Base-by-base conservation (phyloP, 2,888 invertebrate species). In the Rhogogaster chlorosoma region DNA sequence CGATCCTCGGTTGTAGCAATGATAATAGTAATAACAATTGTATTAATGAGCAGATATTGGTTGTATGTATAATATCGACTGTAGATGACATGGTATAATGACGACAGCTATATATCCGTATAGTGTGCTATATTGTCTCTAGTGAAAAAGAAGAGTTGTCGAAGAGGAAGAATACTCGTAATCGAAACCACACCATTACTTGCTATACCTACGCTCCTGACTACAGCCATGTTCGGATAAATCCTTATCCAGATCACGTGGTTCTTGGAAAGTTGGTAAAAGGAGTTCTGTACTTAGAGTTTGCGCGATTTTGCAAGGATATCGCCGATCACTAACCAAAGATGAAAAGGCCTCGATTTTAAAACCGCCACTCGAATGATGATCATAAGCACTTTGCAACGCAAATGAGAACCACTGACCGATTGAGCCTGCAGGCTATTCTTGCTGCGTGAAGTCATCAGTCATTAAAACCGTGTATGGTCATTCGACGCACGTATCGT, bases 401-500 rank as follows among this genome's bases (percentile, higher is more conserved):
- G 42, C 29, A 45, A 83, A 83, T 83, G 83, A 83, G 83, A 67
- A 83, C 83, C 83, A 45, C 83, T 83, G 83, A 18, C 36, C 67
- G 83, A 57, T 57, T 57, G 61, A 61, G 49, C 80, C 80, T 80
- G 29, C 80, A 36, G 57, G 64, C 83, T 83, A 83, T 83, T 83
- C 45, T 32, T 22, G 49, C 45, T 45, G 42, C 83, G 83, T 88
- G 87, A 87, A 86, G 87, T 89, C 87, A 87, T 84, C 86, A 83
- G 84, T 84, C 84, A 85, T 83, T 86, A 84, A 85, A 85, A 77
- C 86, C 84, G 71, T 84, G 73, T 86, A 84, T 87, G 86, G 85
- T 86, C 83, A 87, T 86, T 84, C 84, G 64, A 18, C 67, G 32
- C 67, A 32, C 67, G 73, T 45, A 45, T 32, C 10, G 12, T 42